These are phyloP conservation scores for Salvelinus fontinalis DNA, from an alignment of 2,113 vertebrate species.

Conservation along the genomic window DNA sequence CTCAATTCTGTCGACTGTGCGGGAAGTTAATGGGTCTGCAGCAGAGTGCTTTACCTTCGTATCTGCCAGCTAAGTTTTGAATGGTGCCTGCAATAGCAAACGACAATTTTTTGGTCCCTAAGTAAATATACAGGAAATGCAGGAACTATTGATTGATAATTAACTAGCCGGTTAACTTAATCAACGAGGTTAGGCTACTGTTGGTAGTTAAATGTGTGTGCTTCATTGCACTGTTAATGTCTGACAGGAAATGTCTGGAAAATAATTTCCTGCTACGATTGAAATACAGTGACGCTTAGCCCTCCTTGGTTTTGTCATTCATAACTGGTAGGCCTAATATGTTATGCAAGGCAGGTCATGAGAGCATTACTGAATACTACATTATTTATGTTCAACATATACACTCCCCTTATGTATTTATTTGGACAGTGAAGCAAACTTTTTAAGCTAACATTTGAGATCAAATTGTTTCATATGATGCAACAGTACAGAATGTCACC, in stretches of 20 bases:
- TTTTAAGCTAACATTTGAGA: too few relatives aligned
- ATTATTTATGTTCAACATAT: not conserved
- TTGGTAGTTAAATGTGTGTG: not conserved
- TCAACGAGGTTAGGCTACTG: not conserved
- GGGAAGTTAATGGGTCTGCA: conserved; percentile 70
- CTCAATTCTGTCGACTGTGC: conserved; percentile 41
- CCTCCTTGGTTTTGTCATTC: not conserved
- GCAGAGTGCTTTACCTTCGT: conserved; percentile 50
- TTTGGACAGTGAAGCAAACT: too few relatives aligned
- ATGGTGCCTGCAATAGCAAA: conserved; percentile 40
- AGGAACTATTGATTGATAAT: not conserved
- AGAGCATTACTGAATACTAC: not conserved
- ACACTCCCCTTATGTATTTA: too few relatives aligned
- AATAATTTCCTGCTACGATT: not conserved
- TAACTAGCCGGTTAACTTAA: not conserved
- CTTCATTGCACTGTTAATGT: not conserved
- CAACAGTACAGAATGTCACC: too few relatives aligned
- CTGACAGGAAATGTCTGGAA: too few relatives aligned
- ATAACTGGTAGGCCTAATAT: not conserved
- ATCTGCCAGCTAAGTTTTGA: conserved; percentile 58
- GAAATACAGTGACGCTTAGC: not conserved
- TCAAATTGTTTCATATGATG: too few relatives aligned
- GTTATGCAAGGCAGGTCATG: not conserved
- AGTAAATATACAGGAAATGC: conserved; percentile 18
- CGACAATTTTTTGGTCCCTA: conserved; percentile 48